A percentile compares a stretch with the other conserved stretches of the same genome.
phyloP scores from a whole-genome alignment of 2,797 vertebrate species.

The Florisuga fusca region DNA sequence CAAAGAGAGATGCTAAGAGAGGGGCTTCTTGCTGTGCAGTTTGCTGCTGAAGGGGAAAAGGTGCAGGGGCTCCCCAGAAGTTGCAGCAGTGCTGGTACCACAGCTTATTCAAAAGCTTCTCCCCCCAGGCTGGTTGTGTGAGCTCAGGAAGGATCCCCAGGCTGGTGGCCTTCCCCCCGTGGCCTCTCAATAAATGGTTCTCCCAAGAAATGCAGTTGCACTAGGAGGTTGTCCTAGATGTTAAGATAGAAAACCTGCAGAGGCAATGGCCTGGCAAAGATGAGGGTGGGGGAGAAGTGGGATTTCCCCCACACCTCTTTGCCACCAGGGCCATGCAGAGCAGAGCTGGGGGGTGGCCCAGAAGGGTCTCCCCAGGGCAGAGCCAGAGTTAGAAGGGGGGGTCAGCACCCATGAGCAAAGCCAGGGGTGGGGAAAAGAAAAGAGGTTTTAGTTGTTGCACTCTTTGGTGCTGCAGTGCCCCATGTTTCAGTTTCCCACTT shows the following conservation, averaged over 20 bases:
- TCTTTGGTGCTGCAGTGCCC: neutral
- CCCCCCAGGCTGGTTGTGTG: neutral
- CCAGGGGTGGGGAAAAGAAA: neutral
- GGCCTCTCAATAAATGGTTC: neutral
- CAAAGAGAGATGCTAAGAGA: neutral
- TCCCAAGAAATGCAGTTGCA: neutral
- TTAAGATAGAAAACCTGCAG: neutral
- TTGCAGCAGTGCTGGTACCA: neutral
- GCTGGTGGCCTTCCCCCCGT: neutral
- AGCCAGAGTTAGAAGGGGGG: neutral
- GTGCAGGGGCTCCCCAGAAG: neutral
- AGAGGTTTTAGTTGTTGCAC: neutral
- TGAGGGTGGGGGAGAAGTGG: neutral
- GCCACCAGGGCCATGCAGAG: neutral
- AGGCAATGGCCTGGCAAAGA: neutral
- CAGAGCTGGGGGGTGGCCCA: neutral
- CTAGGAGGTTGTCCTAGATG: neutral
- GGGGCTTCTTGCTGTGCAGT: neutral
- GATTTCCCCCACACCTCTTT: neutral
- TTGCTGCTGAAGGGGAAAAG: neutral
- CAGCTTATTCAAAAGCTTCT: neutral
- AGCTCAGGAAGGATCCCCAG: fast-evolving
- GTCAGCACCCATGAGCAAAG: neutral
- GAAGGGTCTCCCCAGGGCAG: neutral
- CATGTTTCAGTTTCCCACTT: neutral